These are phyloP conservation scores for Pseudoips prasinana DNA, from an alignment of 2,888 invertebrate genomes.

Conservation along the genomic window DNA sequence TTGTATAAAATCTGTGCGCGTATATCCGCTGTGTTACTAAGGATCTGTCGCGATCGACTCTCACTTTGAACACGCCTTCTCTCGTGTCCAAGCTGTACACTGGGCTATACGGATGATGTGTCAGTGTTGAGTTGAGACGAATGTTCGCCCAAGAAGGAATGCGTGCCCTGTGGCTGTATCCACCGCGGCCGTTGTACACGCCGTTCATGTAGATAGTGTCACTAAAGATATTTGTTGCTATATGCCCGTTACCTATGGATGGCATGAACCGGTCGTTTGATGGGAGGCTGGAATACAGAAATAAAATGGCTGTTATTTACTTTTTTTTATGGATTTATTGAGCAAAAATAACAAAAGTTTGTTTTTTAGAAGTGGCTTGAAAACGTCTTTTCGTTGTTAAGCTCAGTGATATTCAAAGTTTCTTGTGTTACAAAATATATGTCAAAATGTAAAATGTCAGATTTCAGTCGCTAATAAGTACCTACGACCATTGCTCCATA, in stretches of 20 bases:
- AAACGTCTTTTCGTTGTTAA: too few relatives aligned
- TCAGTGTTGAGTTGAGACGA: constrained; percentile 69
- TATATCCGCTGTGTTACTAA: constrained; percentile 73
- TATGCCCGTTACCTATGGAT: constrained; percentile 82
- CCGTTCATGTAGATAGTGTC: constrained; percentile 84
- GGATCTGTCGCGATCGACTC: constrained; percentile 70
- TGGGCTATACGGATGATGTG: constrained; percentile 57
- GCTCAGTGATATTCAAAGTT: too few relatives aligned
- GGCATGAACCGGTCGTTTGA: constrained; percentile 81
- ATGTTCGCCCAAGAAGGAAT: constrained; percentile 83
- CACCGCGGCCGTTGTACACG: constrained; percentile 79
- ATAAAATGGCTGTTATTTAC: too few relatives aligned
- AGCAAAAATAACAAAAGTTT: too few relatives aligned
- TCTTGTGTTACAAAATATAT: too few relatives aligned
- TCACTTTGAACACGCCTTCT: constrained; percentile 71
- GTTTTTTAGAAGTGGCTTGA: too few relatives aligned
- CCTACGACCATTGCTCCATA: too few relatives aligned
- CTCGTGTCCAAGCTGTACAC: constrained; percentile 71
- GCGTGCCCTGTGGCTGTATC: constrained; percentile 81
- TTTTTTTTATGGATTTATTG: too few relatives aligned
- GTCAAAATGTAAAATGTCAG: too few relatives aligned
- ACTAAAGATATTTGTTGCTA: constrained; percentile 82
- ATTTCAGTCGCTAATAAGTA: too few relatives aligned
- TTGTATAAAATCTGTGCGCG: constrained; percentile 73
- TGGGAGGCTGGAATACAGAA: constrained; percentile 68